phyloP scores from a whole-genome alignment of 2,888 invertebrate genomes.

The Clistopyga incitator region DNA sequence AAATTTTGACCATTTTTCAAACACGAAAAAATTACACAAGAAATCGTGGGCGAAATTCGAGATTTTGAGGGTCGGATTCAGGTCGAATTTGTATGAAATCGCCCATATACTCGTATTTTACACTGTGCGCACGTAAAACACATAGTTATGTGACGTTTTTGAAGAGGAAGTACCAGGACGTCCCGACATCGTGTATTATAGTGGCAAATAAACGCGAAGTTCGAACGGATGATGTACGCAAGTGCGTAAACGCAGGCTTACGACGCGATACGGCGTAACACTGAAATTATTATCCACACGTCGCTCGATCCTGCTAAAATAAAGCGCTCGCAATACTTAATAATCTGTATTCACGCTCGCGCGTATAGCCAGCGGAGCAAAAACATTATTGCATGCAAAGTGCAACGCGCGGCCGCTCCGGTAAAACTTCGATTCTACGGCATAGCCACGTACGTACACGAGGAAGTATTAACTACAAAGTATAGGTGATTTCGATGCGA shows the following conservation, averaged over 20 bases:
- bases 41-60: no score
- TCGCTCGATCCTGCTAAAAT: background rate
- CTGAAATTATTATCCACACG: background rate
- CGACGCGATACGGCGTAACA: background rate
- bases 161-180: background rate
- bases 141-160: background rate
- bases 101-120: background rate
- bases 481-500: slow-evolving; percentile 17
- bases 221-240: slow-evolving; percentile 29
- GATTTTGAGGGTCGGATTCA: no score
- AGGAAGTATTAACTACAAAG: slow-evolving; percentile 28
- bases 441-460: slow-evolving; percentile 1
- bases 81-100: no score
- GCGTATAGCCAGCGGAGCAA: slow-evolving; percentile 13
- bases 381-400: slow-evolving; percentile 49
- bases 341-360: slow-evolving; percentile 36
- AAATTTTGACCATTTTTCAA: no score
- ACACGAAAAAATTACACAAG: no score
- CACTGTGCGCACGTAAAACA: background rate
- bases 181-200: slow-evolving; percentile 6
- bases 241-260: slow-evolving; percentile 20
- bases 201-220: slow-evolving; percentile 24
- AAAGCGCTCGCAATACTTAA: slow-evolving; percentile 37
- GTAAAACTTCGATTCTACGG: slow-evolving; percentile 25
- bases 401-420: slow-evolving; percentile 34